Evolutionary conservation across 2,113 vertebrate genomes (phyloP).

Genomic region (Erpornis zantholeuca): DNA sequence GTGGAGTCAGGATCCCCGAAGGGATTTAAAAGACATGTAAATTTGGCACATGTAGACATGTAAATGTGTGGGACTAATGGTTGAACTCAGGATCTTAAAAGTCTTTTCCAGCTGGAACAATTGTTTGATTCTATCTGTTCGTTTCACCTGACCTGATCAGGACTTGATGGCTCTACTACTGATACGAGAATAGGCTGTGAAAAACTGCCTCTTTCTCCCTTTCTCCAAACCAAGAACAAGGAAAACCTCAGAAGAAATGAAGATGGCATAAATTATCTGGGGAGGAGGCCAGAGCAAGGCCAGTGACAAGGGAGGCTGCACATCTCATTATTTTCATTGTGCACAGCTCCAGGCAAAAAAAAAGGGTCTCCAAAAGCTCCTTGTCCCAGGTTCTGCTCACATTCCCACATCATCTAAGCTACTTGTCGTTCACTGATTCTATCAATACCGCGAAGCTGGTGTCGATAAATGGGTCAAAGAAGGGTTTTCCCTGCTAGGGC

Average conservation of each 20-base stretch:
- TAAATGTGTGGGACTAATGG: not conserved
- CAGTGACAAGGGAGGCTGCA: not conserved
- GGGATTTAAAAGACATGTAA: not conserved
- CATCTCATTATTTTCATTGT: not conserved
- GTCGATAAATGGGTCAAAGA: too few relatives aligned
- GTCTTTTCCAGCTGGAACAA: not conserved
- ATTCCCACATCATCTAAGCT: not conserved
- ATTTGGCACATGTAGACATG: not conserved
- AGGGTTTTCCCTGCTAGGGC: not conserved
- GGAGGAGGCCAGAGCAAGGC: not conserved
- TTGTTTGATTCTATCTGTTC: not conserved
- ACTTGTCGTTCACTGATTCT: not conserved
- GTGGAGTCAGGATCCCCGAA: not conserved
- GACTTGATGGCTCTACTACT: not conserved
- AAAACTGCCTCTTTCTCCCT: not conserved
- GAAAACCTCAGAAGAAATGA: not conserved
- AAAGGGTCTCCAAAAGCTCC: not conserved
- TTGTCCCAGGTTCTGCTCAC: not conserved
- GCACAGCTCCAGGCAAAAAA: not conserved
- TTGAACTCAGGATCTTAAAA: not conserved
- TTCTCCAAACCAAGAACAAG: not conserved
- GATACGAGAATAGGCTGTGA: not conserved
- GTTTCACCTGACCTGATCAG: not conserved
- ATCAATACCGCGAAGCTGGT: fast-evolving
- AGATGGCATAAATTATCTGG: not conserved